Evolutionary conservation across 2,113 vertebrate genomes (phyloP), one percentile per base, ranked within the genome.

Genomic region (Hypocryptadius cinnamomeus): DNA sequence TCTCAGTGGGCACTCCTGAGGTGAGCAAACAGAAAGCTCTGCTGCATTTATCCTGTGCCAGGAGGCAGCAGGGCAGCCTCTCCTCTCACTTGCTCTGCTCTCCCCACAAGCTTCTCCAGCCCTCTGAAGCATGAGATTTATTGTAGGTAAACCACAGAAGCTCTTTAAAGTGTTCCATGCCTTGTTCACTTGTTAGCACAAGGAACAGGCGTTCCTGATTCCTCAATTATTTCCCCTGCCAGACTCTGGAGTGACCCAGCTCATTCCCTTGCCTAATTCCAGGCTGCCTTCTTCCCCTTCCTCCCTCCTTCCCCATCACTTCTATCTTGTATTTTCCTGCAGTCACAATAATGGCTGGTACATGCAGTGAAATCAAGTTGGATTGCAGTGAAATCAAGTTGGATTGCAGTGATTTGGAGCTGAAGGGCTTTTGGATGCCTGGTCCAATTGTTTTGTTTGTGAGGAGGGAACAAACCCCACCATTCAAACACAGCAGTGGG

Each of bases 291-390:
- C 33, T 54, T 45, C 68, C 37, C 45, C 31, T 42, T 11, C 24
- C n/a, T 60, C 16, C 28, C 11, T 40, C 44, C 11, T 25, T 63
- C 47, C 33, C 33, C n/a, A 8, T 33, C 17, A 12, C 87, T 69
- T 50, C 11, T 30, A 14, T 25, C 22, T 37, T 18, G 8, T 27
- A 5, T 60, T 90, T 66, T 63, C 42, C 73, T 53, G 47, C 6
- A 0, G n/a, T 51, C 0, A 0, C 19, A 71, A 40, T 23, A 71
- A 48, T 24, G 0, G 2, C 69, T 24, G 45, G 23, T 33, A 20
- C 39, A 3, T 1, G 5, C 40, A 51, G 44, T 13, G 23, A 39
- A 30, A 56, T 39, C 28, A 4, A 22, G 42, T 1, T 6, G 57
- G 66, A 61, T 82, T 1, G 3, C 48, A 40, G 59, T 9, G 28